A percentile compares a stretch with the other conserved stretches of the same genome.
Evolutionary conservation across 2,113 vertebrate species (phyloP).

Genomic region (Pteropus alecto): DNA sequence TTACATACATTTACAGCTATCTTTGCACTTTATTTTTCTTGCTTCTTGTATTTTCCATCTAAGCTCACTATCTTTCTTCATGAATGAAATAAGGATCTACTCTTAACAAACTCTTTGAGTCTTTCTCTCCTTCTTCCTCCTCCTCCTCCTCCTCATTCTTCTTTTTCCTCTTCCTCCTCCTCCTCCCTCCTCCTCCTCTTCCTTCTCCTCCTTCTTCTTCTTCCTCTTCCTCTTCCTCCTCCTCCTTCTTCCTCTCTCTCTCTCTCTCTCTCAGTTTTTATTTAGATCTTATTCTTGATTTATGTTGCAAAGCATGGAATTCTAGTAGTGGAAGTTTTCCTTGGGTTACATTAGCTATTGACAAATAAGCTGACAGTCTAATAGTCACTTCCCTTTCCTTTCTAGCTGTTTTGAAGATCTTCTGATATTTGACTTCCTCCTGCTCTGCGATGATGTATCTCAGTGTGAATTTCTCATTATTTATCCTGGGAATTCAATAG

Average conservation of each 20-base stretch:
- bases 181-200: too few relatives aligned
- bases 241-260: not conserved
- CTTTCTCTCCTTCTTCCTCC: not conserved
- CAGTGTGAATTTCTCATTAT: not conserved
- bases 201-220: not conserved
- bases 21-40: not conserved
- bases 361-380: not conserved
- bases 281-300: not conserved
- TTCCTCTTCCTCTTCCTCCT: not conserved
- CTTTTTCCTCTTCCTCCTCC: too few relatives aligned
- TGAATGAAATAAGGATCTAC: not conserved
- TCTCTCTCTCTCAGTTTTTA: not conserved
- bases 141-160: not conserved
- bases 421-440: not conserved
- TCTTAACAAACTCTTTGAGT: not conserved
- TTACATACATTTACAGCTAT: not conserved
- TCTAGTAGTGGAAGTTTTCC: not conserved
- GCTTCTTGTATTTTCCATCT: not conserved
- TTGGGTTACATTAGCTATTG: not conserved
- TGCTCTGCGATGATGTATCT: not conserved
- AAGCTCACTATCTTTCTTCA: not conserved
- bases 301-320: not conserved
- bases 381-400: not conserved
- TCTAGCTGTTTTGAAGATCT: not conserved
- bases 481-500: not conserved